Conservation (phyloP, 2,888 invertebrate genomes). For the Nymphalis urticae region DNA sequence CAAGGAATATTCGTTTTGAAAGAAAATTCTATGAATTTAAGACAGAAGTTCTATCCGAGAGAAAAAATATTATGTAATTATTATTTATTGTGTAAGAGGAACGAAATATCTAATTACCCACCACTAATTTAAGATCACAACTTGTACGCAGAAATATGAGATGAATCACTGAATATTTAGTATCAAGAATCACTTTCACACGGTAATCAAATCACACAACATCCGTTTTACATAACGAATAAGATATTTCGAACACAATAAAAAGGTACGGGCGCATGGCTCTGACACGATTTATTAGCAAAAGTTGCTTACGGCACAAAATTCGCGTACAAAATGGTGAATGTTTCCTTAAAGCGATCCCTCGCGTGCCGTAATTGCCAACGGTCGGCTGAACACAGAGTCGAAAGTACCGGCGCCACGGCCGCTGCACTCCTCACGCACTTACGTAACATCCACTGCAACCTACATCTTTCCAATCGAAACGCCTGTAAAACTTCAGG, state of each 20-base stretch:
- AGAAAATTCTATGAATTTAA: not conserved
- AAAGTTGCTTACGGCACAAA: constrained; percentile 54
- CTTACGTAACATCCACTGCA: constrained; percentile 77
- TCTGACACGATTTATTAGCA: constrained; percentile 30
- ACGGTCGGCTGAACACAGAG: constrained; percentile 66
- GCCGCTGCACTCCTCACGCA: constrained; percentile 69
- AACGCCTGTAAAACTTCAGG: constrained; percentile 53
- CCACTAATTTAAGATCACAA: constrained; percentile 27
- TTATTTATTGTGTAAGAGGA: not conserved
- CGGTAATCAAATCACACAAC: constrained; percentile 52
- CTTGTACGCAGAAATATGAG: constrained; percentile 9
- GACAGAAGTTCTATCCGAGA: not conserved
- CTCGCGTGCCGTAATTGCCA: constrained; percentile 70
- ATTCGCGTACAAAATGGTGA: constrained; percentile 74
- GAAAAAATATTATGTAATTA: not conserved
- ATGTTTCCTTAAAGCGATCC: constrained; percentile 76
- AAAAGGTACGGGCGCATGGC: constrained; percentile 51
- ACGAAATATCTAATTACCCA: constrained; percentile 24
- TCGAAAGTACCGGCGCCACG: constrained; percentile 69
- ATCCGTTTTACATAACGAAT: constrained; percentile 44
- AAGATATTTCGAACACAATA: constrained; percentile 45
- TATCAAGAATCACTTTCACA: constrained; percentile 57
- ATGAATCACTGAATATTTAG: constrained; percentile 34
- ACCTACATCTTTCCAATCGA: constrained; percentile 59
- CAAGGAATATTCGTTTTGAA: not conserved